These are phyloP conservation scores for Hystrix brachyura DNA, from an alignment of 2,113 vertebrate genomes.

Conservation along the genomic window DNA sequence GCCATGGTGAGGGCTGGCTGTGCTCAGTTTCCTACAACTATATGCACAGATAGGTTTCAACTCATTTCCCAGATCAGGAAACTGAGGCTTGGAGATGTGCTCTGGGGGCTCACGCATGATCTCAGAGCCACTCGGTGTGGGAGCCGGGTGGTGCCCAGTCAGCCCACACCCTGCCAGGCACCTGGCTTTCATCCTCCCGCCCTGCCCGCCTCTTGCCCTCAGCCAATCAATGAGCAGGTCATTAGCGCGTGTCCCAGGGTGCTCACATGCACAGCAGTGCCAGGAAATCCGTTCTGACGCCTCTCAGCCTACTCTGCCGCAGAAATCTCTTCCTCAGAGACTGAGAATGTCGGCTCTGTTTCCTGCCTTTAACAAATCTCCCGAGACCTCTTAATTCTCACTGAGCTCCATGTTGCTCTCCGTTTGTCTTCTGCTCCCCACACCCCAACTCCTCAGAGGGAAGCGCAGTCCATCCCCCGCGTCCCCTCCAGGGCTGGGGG, in stretches of 20 bases:
- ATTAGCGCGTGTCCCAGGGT: neutral
- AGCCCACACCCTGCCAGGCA: neutral
- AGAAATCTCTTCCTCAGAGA: neutral
- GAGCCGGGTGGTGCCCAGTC: fast-evolving
- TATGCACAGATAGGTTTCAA: neutral
- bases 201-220: neutral
- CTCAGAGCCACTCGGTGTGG: fast-evolving
- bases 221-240: conserved; percentile 28
- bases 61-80: neutral
- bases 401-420: neutral
- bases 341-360: neutral
- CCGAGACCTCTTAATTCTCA: neutral
- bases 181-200: neutral
- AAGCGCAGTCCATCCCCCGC: neutral
- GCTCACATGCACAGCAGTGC: neutral
- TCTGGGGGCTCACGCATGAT: neutral
- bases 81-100: neutral
- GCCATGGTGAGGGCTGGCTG: neutral
- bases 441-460: neutral
- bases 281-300: neutral
- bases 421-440: neutral
- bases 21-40: neutral
- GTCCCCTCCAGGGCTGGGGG: neutral
- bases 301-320: neutral
- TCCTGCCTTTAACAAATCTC: conserved; percentile 18